Evolutionary conservation across 2,888 invertebrate species (phyloP).

Genomic region (Xanthia icteritia): DNA sequence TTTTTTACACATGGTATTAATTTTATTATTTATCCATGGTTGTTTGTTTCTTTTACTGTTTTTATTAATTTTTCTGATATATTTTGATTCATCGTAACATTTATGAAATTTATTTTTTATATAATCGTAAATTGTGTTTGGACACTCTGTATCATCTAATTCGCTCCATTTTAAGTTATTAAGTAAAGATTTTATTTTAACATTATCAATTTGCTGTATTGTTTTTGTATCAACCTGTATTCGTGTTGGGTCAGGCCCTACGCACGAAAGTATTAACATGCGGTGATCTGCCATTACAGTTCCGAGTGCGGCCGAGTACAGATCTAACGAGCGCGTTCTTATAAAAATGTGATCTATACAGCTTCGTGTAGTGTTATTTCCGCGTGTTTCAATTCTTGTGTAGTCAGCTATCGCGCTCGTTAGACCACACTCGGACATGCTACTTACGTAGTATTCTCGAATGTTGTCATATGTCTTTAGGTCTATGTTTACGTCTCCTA

Average conservation of each 20-base stretch:
- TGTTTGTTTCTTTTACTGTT: not conserved
- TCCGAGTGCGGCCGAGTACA: not conserved
- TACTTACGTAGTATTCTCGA: not conserved
- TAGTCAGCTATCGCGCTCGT: not conserved
- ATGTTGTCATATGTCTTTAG: not conserved
- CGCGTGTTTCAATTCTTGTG: not conserved
- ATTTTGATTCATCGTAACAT: not conserved
- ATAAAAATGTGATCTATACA: too few relatives aligned
- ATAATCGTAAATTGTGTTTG: not conserved
- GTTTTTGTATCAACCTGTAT: too few relatives aligned
- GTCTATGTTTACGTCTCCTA: too few relatives aligned
- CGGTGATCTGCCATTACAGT: constrained; percentile 6
- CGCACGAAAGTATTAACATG: constrained; percentile 7
- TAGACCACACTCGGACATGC: constrained; percentile 6
- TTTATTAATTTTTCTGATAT: not conserved
- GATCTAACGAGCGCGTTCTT: too few relatives aligned
- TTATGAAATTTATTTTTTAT: not conserved
- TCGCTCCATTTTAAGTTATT: not conserved
- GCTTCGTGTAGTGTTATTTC: not conserved
- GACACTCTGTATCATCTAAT: not conserved
- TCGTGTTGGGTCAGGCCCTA: not conserved
- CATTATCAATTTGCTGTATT: too few relatives aligned
- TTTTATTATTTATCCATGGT: not conserved
- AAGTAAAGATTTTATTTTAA: constrained; percentile 7
- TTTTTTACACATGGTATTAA: not conserved